phyloP scores from a whole-genome alignment of 2,113 vertebrate species.

The Numenius arquata region DNA sequence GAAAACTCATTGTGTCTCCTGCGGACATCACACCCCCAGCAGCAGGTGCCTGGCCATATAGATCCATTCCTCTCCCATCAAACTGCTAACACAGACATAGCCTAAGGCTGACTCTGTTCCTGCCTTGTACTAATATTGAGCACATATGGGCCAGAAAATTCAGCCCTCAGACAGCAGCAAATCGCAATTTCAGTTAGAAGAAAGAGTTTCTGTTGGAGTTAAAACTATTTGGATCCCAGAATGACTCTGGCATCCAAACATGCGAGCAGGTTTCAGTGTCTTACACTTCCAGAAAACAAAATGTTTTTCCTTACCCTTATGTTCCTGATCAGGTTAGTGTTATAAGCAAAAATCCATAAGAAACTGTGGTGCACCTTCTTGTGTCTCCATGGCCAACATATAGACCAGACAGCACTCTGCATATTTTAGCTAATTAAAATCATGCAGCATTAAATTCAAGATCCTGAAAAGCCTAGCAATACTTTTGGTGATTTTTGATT shows the following conservation, averaged over 20 bases:
- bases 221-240: not conserved
- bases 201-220: not conserved
- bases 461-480: not conserved
- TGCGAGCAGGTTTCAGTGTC: not conserved
- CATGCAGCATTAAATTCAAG: not conserved
- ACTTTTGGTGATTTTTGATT: not conserved
- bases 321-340: not conserved
- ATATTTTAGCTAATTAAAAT: not conserved
- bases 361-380: not conserved
- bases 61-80: not conserved
- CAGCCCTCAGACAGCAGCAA: not conserved
- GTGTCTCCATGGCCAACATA: not conserved
- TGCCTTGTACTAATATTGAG: not conserved
- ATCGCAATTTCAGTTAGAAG: not conserved
- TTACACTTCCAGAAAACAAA: not conserved
- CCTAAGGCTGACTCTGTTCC: not conserved
- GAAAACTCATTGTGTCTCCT: not conserved
- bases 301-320: not conserved
- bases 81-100: not conserved
- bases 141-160: not conserved
- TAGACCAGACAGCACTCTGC: not conserved
- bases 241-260: not conserved
- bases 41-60: not conserved
- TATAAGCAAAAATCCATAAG: not conserved
- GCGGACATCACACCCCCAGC: not conserved